phyloP scores from a whole-genome alignment of 2,113 vertebrate genomes.

The Odontophorus gujanensis region DNA sequence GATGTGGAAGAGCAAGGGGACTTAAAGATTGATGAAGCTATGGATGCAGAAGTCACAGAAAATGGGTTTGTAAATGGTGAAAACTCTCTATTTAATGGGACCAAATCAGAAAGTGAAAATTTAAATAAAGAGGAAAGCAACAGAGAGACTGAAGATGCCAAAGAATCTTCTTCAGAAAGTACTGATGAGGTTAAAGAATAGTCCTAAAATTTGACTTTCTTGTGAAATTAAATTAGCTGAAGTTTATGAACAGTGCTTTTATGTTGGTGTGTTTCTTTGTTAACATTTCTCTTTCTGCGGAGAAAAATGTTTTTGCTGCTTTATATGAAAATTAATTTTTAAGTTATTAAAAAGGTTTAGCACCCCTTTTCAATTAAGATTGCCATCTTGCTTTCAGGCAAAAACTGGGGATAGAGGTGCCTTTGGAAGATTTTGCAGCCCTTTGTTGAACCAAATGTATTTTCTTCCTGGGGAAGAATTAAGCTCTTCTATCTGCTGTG shows the following conservation, averaged over 20 bases:
- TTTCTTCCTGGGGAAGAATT: constrained; percentile 73
- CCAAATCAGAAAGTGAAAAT: constrained; percentile 68
- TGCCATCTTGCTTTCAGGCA: constrained; percentile 80
- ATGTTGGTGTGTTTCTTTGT: constrained; percentile 76
- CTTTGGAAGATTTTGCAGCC: constrained; percentile 55
- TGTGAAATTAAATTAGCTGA: constrained; percentile 75
- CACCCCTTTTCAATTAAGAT: constrained; percentile 80
- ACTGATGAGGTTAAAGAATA: constrained; percentile 58
- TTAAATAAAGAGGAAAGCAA: constrained; percentile 68
- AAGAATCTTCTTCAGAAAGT: constrained; percentile 81
- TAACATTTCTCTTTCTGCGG: constrained; percentile 79
- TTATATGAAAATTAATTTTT: constrained; percentile 81
- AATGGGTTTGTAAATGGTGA: constrained; percentile 84
- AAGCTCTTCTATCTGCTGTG: constrained; percentile 56
- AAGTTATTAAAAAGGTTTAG: constrained; percentile 83
- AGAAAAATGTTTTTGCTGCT: constrained; percentile 85
- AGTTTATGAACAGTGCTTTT: constrained; percentile 69
- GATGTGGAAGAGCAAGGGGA: constrained; percentile 77
- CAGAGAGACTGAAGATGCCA: constrained; percentile 81
- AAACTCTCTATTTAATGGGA: constrained; percentile 79
- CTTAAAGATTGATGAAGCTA: constrained; percentile 74
- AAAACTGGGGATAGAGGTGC: constrained; percentile 46
- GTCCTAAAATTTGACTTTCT: constrained; percentile 76
- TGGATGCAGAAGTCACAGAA: constrained; percentile 74
- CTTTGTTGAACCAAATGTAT: constrained; percentile 49